Evolutionary conservation across 2,113 vertebrate genomes (phyloP).

Genomic region (Sphyrna mokarran): DNA sequence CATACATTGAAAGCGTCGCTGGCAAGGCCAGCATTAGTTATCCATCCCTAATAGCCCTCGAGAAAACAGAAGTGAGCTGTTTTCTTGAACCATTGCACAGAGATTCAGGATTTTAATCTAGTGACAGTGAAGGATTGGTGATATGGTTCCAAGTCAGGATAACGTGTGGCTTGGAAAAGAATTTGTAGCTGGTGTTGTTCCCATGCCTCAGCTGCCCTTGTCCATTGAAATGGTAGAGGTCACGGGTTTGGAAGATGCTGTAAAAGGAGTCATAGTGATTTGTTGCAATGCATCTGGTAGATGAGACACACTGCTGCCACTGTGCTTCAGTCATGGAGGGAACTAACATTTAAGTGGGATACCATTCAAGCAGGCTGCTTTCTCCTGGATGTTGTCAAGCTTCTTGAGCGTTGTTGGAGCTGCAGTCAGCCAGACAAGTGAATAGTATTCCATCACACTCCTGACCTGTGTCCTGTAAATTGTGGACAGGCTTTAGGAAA

Average conservation of each 20-base stretch:
- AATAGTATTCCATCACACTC: neutral
- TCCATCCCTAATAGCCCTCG: too few species aligned
- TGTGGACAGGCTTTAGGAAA: neutral
- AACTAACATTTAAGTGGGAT: neutral
- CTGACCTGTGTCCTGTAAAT: neutral
- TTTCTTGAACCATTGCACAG: neutral
- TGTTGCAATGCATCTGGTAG: neutral
- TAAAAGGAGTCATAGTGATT: too few species aligned
- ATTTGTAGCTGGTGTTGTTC: neutral
- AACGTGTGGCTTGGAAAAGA: neutral
- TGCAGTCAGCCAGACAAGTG: neutral
- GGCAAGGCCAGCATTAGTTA: too few species aligned
- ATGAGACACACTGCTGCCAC: neutral
- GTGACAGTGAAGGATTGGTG: neutral
- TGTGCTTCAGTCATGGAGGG: too few species aligned
- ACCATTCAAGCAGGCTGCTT: too few species aligned
- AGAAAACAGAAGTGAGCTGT: neutral
- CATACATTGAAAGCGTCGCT: too few species aligned
- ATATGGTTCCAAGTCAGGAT: neutral
- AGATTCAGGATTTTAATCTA: neutral
- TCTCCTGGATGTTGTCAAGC: too few species aligned
- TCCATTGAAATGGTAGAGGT: neutral
- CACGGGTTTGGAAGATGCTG: neutral
- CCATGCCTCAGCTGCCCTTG: neutral
- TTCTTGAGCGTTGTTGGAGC: neutral